A percentile compares a stretch with the other conserved stretches of the same genome.
Evolutionary conservation across 2,888 invertebrate genomes (phyloP).

Genomic region (Pachycephus smyrnensis): DNA sequence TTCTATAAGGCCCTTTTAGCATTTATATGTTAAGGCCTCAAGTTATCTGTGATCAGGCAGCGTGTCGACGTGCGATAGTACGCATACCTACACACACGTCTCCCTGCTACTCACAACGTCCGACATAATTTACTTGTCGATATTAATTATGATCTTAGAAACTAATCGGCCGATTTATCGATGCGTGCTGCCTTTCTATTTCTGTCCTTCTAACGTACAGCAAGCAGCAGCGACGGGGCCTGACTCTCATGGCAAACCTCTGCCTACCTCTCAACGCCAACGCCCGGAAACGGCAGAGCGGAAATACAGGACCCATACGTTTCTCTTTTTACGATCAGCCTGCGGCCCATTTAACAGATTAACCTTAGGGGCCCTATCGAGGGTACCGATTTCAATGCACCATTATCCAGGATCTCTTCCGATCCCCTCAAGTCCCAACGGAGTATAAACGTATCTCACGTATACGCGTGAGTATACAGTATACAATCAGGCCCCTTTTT

Average conservation of each 20-base stretch:
- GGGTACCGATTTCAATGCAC: background rate
- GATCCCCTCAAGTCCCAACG: conserved; percentile 10
- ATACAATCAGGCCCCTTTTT: conserved; percentile 11
- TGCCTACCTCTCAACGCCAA: background rate
- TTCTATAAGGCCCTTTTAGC: background rate
- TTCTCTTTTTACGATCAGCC: background rate
- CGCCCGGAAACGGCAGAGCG: background rate
- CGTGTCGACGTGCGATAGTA: background rate
- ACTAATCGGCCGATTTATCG: conserved; percentile 48
- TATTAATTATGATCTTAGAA: conserved; percentile 47
- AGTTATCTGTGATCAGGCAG: background rate
- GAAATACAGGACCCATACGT: background rate
- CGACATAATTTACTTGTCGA: conserved; percentile 39
- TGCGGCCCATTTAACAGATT: background rate
- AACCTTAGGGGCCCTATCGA: background rate
- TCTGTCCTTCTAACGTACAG: conserved; percentile 29
- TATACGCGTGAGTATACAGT: background rate
- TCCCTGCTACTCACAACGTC: background rate
- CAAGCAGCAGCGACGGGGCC: background rate
- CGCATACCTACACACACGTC: background rate
- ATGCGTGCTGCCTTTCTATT: conserved; percentile 20
- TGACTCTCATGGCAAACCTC: background rate
- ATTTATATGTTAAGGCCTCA: background rate
- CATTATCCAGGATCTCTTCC: background rate
- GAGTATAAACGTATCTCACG: conserved; percentile 6